Evolutionary conservation across 2,888 invertebrate genomes (phyloP), one percentile per base, ranked within the genome.

Genomic region (Plusia festucae): DNA sequence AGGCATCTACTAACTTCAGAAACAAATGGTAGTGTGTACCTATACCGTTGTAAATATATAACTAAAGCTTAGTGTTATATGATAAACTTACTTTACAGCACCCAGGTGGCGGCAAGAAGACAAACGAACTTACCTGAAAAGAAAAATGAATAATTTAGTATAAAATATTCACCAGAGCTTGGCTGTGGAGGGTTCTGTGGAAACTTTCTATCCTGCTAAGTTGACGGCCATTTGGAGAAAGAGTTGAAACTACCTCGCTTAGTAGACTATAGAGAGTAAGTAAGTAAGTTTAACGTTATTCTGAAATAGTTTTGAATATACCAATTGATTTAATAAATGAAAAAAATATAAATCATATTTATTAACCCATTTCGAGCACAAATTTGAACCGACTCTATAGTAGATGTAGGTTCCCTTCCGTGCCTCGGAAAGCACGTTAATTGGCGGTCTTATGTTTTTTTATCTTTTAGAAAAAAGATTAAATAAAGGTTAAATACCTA

Each of bases 41-140:
- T 8, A n/a, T n/a, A 20, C 20, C 11, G 18, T 11, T 1, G 20
- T 49, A 20, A 18, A 49, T 8, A 11, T 49, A 20, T 11, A 49
- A 40, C n/a, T n/a, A 49, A 11, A 16, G 46, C 18, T 18, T 49
- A 20, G 18, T 11, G 11, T 9, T 15, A 32, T 8, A 34, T 15
- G 30, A 34, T 34, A 40, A 16, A 78, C 78, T 74, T 40, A 75
- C 75, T 16, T 44, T 55, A 44, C 0, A 20, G 24, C 49, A 49
- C 64, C 22, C 51, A 32, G 8, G 6, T 8, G 27, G 15, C 9
- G n/a, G 24, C 40, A 24, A 11, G 22, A 46, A 40, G 20, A 24
- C 20, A 54, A 22, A 18, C 8, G 22, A 1, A 78, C 76, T 76
- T 76, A 76, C 76, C 79, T 78, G 70, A 53, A 76, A 76, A 74